A percentile compares a stretch with the other conserved stretches of the same genome.
phyloP scores from a whole-genome alignment of 2,888 invertebrate species.

The Drosophila nr. perissopoda region DNA sequence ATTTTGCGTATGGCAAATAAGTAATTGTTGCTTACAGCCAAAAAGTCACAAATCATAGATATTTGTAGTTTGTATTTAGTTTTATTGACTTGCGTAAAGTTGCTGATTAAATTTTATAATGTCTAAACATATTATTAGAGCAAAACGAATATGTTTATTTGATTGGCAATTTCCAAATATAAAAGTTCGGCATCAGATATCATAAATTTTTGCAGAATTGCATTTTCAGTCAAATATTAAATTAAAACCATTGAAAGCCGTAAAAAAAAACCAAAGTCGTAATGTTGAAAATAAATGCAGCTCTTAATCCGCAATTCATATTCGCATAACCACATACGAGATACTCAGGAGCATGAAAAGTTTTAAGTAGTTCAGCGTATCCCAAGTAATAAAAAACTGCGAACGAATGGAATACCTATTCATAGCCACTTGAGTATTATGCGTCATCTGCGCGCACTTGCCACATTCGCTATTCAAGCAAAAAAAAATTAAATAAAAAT shows the following conservation, averaged over 20 bases:
- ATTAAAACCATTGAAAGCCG: slow-evolving; percentile 6
- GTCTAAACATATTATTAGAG: background rate
- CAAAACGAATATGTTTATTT: background rate
- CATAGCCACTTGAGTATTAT: slow-evolving; percentile 28
- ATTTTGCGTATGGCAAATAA: background rate
- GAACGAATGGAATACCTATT: slow-evolving; percentile 12
- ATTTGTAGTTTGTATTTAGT: background rate
- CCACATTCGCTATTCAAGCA: background rate
- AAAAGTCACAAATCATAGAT: background rate
- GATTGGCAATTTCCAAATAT: background rate
- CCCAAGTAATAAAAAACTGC: slow-evolving; percentile 8
- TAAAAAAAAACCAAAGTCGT: slow-evolving; percentile 30
- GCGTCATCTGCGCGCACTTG: slow-evolving; percentile 14
- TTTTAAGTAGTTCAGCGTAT: slow-evolving; percentile 34
- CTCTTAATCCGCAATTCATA: slow-evolving; percentile 25
- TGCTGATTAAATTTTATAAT: background rate
- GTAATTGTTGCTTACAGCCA: background rate
- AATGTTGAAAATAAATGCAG: slow-evolving; percentile 8
- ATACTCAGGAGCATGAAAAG: slow-evolving; percentile 12
- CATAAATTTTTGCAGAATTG: slow-evolving; percentile 16
- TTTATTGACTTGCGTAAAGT: background rate
- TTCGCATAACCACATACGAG: slow-evolving; percentile 12
- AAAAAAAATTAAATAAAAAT: slow-evolving; percentile 42
- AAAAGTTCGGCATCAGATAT: background rate
- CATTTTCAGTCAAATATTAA: slow-evolving; percentile 10